These are phyloP conservation scores for Garra rufa DNA, from an alignment of 2,113 vertebrate species.

Conservation along the genomic window DNA sequence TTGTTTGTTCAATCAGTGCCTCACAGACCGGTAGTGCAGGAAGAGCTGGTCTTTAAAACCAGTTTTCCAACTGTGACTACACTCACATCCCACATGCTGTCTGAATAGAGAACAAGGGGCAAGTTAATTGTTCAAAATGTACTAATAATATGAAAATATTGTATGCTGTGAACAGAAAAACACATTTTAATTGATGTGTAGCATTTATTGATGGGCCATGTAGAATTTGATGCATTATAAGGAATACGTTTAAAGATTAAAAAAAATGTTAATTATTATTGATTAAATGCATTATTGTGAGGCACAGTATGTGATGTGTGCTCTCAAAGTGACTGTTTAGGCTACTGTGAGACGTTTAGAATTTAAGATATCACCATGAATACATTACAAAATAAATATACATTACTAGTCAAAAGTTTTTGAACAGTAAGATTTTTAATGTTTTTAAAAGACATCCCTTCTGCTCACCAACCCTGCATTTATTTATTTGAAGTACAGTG, in stretches of 20 bases:
- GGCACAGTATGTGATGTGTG: not conserved
- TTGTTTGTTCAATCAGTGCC: slow-evolving; percentile 54
- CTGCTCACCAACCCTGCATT: no score
- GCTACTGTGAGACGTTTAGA: no score
- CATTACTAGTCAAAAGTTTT: no score
- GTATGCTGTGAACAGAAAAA: not conserved
- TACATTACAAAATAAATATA: no score
- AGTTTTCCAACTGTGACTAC: slow-evolving; percentile 38
- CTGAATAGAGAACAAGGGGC: slow-evolving; percentile 17
- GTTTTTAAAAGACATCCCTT: no score
- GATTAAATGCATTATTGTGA: not conserved
- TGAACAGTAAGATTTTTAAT: no score
- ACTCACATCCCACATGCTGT: not conserved
- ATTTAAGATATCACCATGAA: no score
- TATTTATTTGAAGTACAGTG: no score
- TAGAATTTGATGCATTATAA: not conserved
- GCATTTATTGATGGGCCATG: not conserved
- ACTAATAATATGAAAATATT: not conserved
- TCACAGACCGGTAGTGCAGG: slow-evolving; percentile 50
- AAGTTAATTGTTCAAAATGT: not conserved
- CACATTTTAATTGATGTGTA: not conserved
- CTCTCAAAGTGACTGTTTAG: not conserved
- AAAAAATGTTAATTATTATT: not conserved
- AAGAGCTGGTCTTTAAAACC: slow-evolving; percentile 52
- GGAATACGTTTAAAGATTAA: not conserved